These are phyloP conservation scores for Ctenosaura bakeri DNA, from an alignment of 2,797 vertebrate genomes.

Conservation along the genomic window DNA sequence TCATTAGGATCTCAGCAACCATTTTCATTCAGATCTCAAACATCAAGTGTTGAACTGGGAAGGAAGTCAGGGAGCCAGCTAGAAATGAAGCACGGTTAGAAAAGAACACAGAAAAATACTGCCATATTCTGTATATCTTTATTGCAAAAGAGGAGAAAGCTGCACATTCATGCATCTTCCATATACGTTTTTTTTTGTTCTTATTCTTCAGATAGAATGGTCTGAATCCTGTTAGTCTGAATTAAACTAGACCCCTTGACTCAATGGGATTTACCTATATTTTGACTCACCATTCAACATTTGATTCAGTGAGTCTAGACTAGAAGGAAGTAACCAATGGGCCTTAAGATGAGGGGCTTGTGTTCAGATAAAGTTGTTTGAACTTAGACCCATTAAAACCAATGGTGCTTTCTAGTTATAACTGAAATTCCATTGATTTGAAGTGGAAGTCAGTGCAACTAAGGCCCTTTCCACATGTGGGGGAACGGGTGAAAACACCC, in stretches of 20 bases:
- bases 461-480: too few relatives aligned
- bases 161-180: background rate
- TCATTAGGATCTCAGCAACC: slow-evolving; percentile 41
- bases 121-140: background rate
- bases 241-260: too few relatives aligned
- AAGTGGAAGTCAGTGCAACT: background rate
- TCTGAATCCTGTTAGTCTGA: too few relatives aligned
- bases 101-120: slow-evolving; percentile 2
- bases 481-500: too few relatives aligned
- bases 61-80: background rate
- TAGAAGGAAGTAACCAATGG: too few relatives aligned
- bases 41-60: slow-evolving; percentile 41
- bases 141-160: slow-evolving; percentile 36
- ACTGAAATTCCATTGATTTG: background rate
- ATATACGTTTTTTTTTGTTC: background rate
- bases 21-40: slow-evolving; percentile 49
- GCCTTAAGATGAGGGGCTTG: background rate
- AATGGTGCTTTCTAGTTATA: background rate
- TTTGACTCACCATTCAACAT: too few relatives aligned
- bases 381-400: background rate
- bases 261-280: too few relatives aligned
- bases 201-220: background rate
- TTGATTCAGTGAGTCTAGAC: too few relatives aligned
- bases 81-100: slow-evolving; percentile 41
- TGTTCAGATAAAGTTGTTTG: background rate